Evolutionary conservation across 2,888 invertebrate species (phyloP).

Genomic region (Acronicta aceris): DNA sequence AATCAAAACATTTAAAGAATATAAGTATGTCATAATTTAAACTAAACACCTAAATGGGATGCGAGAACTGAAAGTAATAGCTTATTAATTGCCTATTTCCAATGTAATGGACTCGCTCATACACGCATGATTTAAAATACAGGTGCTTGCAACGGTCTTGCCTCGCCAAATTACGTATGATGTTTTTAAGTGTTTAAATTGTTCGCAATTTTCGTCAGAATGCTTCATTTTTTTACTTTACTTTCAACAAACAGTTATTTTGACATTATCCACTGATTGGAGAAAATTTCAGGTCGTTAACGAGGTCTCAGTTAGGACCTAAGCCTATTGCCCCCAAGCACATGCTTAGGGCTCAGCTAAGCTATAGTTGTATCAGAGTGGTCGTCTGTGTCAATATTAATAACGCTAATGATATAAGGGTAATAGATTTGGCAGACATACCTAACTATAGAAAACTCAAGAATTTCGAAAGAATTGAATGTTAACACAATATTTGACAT

Average conservation of each 20-base stretch:
- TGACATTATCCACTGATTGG: conserved; percentile 36
- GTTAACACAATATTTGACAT: too few species aligned
- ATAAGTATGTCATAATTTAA: too few species aligned
- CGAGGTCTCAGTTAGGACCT: background rate
- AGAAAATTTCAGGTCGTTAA: conserved; percentile 19
- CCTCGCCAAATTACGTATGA: conserved; percentile 59
- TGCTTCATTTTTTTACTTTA: conserved; percentile 29
- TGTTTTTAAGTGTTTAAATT: conserved; percentile 56
- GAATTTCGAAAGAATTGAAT: too few species aligned
- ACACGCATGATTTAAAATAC: conserved; percentile 66
- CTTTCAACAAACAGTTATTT: conserved; percentile 43
- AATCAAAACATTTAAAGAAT: too few species aligned
- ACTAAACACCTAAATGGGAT: conserved; percentile 1
- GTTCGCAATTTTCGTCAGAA: conserved; percentile 46
- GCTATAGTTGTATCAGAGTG: too few species aligned
- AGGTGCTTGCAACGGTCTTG: conserved; percentile 58
- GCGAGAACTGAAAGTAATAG: conserved; percentile 51
- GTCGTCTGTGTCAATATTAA: too few species aligned
- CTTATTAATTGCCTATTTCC: conserved; percentile 59
- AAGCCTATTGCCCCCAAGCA: too few species aligned
- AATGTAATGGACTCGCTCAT: conserved; percentile 52
- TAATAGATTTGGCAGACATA: too few species aligned
- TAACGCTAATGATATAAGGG: too few species aligned
- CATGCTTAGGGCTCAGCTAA: too few species aligned
- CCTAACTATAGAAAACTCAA: background rate